Evolutionary conservation across 2,113 vertebrate genomes (phyloP).

Genomic region (Centropristis striata): DNA sequence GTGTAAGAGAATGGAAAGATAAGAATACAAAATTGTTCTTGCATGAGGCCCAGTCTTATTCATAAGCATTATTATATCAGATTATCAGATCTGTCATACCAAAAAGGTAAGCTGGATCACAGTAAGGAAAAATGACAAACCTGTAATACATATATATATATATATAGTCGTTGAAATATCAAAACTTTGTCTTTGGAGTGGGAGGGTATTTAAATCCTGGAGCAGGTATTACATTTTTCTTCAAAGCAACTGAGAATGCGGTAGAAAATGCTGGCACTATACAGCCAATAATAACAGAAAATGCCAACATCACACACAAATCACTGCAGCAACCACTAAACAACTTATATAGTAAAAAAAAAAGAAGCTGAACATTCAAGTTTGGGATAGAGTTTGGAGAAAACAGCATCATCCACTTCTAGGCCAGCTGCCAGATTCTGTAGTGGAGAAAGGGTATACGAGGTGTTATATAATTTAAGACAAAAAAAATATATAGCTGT

Average conservation of each 20-base stretch:
- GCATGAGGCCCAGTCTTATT: no score
- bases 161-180: no score
- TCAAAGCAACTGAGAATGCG: conserved; percentile 17
- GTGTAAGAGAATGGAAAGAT: no score
- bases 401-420: conserved; percentile 28
- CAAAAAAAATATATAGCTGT: not conserved
- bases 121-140: no score
- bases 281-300: conserved; percentile 1
- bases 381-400: conserved; percentile 18
- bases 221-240: no score
- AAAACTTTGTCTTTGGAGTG: no score
- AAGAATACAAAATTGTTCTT: no score
- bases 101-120: no score
- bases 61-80: no score
- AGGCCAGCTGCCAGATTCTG: conserved; percentile 27
- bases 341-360: conserved; percentile 11
- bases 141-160: no score
- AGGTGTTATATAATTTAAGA: conserved; percentile 21
- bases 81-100: no score
- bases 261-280: conserved; percentile 15
- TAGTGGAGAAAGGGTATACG: conserved; percentile 2
- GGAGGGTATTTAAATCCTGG: no score
- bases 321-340: conserved; percentile 33
- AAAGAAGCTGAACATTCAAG: conserved; percentile 18
- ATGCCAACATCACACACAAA: conserved; percentile 22